Evolutionary conservation across 2,888 invertebrate species (phyloP).

Genomic region (Nycteola revayana): DNA sequence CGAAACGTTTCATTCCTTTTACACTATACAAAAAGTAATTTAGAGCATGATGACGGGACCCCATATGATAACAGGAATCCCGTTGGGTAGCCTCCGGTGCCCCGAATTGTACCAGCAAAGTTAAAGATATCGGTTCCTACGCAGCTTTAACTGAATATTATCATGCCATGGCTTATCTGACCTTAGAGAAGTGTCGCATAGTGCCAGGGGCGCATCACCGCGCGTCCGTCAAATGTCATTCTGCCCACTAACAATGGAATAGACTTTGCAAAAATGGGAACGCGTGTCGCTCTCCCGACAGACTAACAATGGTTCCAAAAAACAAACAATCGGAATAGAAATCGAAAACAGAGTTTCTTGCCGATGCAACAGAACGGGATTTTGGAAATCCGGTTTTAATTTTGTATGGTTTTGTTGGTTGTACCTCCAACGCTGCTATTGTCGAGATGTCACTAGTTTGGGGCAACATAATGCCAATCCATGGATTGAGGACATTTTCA

Average conservation of each 20-base stretch:
- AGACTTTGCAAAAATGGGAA: slow-evolving; percentile 76
- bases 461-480: slow-evolving; percentile 41
- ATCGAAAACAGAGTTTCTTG: slow-evolving; percentile 79
- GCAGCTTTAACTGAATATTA: too few relatives aligned
- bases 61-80: slow-evolving; percentile 78
- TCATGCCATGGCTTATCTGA: slow-evolving; percentile 40
- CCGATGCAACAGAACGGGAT: slow-evolving; percentile 75
- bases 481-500: slow-evolving; percentile 28
- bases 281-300: slow-evolving; percentile 70
- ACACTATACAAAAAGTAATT: slow-evolving; percentile 71
- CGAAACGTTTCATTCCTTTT: slow-evolving; percentile 57
- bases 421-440: slow-evolving; percentile 52
- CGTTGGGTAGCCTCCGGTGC: slow-evolving; percentile 73
- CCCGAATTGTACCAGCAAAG: slow-evolving; percentile 39
- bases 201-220: slow-evolving; percentile 42
- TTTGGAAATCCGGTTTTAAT: slow-evolving; percentile 78
- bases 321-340: slow-evolving; percentile 79
- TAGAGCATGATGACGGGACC: slow-evolving; percentile 66
- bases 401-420: slow-evolving; percentile 62
- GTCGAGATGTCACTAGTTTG: slow-evolving; percentile 47
- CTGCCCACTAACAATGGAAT: slow-evolving; percentile 66
- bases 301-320: slow-evolving; percentile 72
- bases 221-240: slow-evolving; percentile 76
- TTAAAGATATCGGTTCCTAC: slow-evolving; percentile 35
- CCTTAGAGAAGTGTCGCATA: slow-evolving; percentile 37